Conservation (phyloP, 2,888 invertebrate genomes). For the Elegia similella region DNA sequence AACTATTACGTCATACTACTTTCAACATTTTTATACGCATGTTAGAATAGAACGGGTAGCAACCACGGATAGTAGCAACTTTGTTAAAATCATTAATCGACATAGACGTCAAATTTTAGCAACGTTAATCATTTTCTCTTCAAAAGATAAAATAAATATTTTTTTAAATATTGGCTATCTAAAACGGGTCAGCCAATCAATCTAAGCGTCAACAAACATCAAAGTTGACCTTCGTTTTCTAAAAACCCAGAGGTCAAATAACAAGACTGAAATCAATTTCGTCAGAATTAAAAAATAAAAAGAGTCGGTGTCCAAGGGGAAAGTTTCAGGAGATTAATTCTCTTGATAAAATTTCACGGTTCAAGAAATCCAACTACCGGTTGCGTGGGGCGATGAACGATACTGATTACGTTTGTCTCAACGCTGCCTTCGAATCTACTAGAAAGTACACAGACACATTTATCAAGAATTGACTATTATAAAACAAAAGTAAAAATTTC, state of each 20-base stretch:
- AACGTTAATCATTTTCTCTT: too few relatives aligned
- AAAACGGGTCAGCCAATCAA: constrained; percentile 12
- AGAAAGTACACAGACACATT: neutral
- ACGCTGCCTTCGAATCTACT: constrained; percentile 35
- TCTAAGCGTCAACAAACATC: constrained; percentile 20
- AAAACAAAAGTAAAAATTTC: too few relatives aligned
- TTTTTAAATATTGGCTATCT: neutral
- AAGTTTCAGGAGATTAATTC: constrained; percentile 78
- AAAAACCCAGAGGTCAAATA: constrained; percentile 28
- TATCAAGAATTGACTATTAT: neutral
- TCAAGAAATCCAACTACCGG: constrained; percentile 80
- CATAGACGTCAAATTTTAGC: too few relatives aligned
- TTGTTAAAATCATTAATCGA: too few relatives aligned
- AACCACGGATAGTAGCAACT: too few relatives aligned
- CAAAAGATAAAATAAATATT: neutral
- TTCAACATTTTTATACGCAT: too few relatives aligned
- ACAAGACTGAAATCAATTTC: constrained; percentile 59
- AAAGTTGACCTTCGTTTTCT: constrained; percentile 27
- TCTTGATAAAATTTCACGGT: constrained; percentile 82
- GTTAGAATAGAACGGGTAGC: too few relatives aligned
- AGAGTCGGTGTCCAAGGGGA: constrained; percentile 64
- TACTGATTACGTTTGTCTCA: constrained; percentile 73
- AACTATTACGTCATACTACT: too few relatives aligned
- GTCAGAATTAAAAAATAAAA: constrained; percentile 63
- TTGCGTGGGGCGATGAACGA: constrained; percentile 79